phyloP scores from a whole-genome alignment of 2,888 invertebrate genomes.

The Caradrina clavipalpis region DNA sequence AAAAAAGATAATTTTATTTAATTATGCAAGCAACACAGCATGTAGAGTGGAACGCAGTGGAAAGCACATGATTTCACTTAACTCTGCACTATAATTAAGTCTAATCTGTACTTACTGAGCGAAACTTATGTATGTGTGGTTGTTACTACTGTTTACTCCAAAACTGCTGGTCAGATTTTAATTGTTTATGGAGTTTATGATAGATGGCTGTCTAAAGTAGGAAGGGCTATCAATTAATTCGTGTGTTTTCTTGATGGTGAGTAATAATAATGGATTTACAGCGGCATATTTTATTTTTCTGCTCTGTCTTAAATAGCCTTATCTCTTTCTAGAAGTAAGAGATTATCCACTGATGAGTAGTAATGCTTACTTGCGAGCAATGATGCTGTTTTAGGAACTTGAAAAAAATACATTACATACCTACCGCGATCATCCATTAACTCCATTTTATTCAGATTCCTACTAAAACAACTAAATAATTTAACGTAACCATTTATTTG shows the following conservation, averaged over 20 bases:
- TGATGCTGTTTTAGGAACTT: too few species aligned
- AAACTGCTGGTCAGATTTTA: constrained; percentile 17
- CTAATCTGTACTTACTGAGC: constrained; percentile 44
- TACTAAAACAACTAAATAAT: neutral
- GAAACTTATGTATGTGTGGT: constrained; percentile 19
- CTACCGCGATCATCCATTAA: too few species aligned
- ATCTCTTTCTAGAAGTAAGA: neutral
- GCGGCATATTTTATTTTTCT: too few species aligned
- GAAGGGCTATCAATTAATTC: constrained; percentile 1
- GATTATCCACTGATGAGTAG: too few species aligned
- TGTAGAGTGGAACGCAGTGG: constrained; percentile 69
- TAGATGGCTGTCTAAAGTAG: neutral
- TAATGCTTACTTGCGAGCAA: too few species aligned
- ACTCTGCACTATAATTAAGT: constrained; percentile 48
- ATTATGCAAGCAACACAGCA: constrained; percentile 68
- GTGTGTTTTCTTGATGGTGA: too few species aligned
- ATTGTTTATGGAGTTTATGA: neutral
- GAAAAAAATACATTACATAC: too few species aligned
- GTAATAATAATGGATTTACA: too few species aligned
- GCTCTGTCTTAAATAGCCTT: too few species aligned
- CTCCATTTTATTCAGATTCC: too few species aligned
- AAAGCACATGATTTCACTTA: constrained; percentile 68
- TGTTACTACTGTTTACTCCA: neutral
- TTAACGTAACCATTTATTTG: neutral
- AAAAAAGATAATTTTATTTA: constrained; percentile 47